Conservation (phyloP, 2,113 vertebrate genomes). For the Aix galericulata region DNA sequence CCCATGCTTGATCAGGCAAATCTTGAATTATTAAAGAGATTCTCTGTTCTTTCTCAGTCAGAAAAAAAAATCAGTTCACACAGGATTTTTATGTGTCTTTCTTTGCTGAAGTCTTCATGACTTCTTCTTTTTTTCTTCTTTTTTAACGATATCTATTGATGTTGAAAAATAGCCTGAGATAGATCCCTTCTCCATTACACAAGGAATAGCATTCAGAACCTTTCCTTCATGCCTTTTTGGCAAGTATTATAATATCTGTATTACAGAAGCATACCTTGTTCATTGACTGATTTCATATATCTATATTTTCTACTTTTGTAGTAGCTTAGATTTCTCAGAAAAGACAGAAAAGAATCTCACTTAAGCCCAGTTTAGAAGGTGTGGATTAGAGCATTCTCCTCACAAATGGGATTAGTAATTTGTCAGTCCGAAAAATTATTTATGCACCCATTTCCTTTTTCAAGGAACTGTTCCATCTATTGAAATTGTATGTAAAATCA, state of each 20-base stretch:
- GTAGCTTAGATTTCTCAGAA: neutral
- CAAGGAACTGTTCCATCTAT: neutral
- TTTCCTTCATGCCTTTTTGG: neutral
- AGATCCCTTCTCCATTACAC: neutral
- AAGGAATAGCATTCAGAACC: neutral
- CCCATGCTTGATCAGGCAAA: neutral
- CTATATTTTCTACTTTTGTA: neutral
- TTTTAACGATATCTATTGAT: neutral
- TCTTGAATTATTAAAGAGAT: neutral
- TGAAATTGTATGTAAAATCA: neutral
- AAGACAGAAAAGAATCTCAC: neutral
- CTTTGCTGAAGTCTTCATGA: neutral
- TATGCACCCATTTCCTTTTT: neutral
- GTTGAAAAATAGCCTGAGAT: neutral
- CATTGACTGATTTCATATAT: neutral
- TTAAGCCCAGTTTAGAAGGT: neutral
- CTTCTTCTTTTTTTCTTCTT: neutral
- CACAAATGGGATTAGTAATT: neutral
- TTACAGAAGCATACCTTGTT: neutral
- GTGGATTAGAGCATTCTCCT: neutral
- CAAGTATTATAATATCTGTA: neutral
- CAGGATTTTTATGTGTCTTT: accelerated
- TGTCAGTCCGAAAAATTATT: neutral
- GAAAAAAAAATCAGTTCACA: neutral
- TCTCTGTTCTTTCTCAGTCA: neutral